Base-by-base conservation (phyloP, 2,113 vertebrate genomes). In the Empidonax alnorum region DNA sequence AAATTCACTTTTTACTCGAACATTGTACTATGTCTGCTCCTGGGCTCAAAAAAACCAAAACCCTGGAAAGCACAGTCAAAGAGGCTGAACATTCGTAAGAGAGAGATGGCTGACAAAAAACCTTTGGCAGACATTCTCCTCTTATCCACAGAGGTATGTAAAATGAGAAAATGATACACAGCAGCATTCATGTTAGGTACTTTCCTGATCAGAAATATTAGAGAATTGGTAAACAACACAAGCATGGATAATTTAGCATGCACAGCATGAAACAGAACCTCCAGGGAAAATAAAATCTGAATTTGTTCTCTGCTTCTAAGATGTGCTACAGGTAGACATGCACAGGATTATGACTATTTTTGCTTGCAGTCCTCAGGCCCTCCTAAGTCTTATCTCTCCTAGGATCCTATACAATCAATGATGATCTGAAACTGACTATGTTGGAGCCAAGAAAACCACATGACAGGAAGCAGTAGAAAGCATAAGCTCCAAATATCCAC, bases 281-380 rank as follows among this genome's bases (percentile, higher is more conserved):
- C 69, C 84, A 41, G 35, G 50, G 72, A 84, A 5, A 75, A 27
- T 1, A 65, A 28, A 86, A 89, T 9, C 22, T 72, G 52, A 78
- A 73, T 87, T 94, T 84, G 33, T 81, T 92, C 41, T 89, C 68
- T 3, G 0, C 56, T 86, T 91, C 50, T 39, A 86, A 86, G 61
- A 41, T 0, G 0, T 23, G n/a, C 61, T 65, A 37, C 39, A 55
- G 55, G 41, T 16, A 58, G 15, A 3, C 24, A 30, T 1, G 3
- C 53, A 49, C 33, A 76, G 42, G 59, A 49, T 61, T 91, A 42
- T 47, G 30, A 25, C 12, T 77, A 8, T 27, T 74, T 50, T 62
- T 85, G 49, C 19, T 24, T 62, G 27, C 50, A 52, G 23, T 50
- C 62, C 87, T 74, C 65, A 85, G 23, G 63, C 7, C 3, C 3